Evolutionary conservation across 2,797 vertebrate genomes (phyloP).

Genomic region (Saxicola maurus): DNA sequence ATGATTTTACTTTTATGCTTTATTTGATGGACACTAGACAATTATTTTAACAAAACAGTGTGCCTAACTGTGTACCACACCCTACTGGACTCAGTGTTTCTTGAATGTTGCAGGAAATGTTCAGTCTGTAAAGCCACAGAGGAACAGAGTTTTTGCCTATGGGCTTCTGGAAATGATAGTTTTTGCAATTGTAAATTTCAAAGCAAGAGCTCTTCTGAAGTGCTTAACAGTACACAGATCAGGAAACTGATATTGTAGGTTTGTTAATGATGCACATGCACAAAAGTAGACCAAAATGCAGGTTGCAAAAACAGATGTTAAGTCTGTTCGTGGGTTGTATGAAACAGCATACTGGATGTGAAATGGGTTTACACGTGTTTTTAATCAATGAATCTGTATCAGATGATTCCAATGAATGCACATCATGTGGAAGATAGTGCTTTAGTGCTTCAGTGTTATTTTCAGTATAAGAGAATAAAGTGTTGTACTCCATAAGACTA

Average conservation of each 20-base stretch:
- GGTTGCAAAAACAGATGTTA: background rate
- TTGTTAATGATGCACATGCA: background rate
- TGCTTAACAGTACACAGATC: background rate
- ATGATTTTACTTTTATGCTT: background rate
- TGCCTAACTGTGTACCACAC: background rate
- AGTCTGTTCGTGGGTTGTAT: background rate
- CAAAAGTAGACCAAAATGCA: background rate
- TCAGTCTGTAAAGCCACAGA: background rate
- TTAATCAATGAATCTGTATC: slow-evolving; percentile 9
- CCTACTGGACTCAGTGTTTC: background rate
- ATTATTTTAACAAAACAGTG: background rate
- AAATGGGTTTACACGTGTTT: slow-evolving; percentile 20
- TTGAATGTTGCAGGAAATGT: background rate
- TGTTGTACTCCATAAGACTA: background rate
- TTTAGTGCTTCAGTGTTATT: background rate
- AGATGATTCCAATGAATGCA: background rate
- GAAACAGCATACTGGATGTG: background rate
- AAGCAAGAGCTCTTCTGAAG: background rate
- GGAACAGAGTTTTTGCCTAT: background rate
- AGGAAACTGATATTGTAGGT: background rate
- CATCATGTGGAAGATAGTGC: background rate
- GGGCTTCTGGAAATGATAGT: background rate
- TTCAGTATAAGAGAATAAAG: background rate
- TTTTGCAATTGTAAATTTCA: background rate
- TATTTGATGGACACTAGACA: background rate